These are phyloP conservation scores for Parnassius smintheus DNA, from an alignment of 2,888 invertebrate genomes.

Conservation along the genomic window DNA sequence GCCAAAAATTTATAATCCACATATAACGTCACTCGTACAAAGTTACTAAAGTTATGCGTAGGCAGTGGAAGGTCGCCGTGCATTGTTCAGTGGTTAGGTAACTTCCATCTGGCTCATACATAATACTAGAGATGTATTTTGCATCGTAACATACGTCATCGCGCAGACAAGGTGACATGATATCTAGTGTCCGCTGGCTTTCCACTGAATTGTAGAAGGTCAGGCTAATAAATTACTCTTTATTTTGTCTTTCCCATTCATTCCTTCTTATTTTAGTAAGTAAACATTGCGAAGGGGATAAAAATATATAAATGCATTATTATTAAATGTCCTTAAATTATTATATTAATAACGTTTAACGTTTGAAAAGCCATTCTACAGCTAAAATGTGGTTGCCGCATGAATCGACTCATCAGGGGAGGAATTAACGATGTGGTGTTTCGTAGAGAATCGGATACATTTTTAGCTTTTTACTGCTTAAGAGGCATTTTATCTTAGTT, in stretches of 20 bases:
- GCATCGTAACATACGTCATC: slow-evolving; percentile 19
- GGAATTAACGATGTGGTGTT: too few relatives aligned
- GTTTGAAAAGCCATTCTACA: too few relatives aligned
- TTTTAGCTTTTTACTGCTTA: too few relatives aligned
- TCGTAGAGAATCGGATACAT: too few relatives aligned
- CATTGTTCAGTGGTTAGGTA: slow-evolving; percentile 27
- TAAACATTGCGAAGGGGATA: too few relatives aligned
- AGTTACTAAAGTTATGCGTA: slow-evolving; percentile 25
- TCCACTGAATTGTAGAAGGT: slow-evolving; percentile 18
- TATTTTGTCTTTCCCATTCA: slow-evolving; percentile 8
- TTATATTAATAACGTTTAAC: too few relatives aligned
- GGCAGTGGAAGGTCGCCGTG: slow-evolving; percentile 20
- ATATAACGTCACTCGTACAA: slow-evolving; percentile 5
- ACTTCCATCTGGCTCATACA: slow-evolving; percentile 22
- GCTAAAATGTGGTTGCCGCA: too few relatives aligned
- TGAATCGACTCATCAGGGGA: too few relatives aligned
- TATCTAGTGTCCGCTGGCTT: slow-evolving; percentile 21
- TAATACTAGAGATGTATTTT: slow-evolving; percentile 9
- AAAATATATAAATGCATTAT: too few relatives aligned
- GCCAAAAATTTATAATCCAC: too few relatives aligned
- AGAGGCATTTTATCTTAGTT: too few relatives aligned
- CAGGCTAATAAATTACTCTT: slow-evolving; percentile 12
- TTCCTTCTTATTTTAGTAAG: not conserved
- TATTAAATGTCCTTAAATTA: too few relatives aligned
- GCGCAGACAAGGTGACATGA: slow-evolving; percentile 19